Evolutionary conservation across 2,888 invertebrate species (phyloP).

Genomic region (Caenorhabditis sp.): DNA sequence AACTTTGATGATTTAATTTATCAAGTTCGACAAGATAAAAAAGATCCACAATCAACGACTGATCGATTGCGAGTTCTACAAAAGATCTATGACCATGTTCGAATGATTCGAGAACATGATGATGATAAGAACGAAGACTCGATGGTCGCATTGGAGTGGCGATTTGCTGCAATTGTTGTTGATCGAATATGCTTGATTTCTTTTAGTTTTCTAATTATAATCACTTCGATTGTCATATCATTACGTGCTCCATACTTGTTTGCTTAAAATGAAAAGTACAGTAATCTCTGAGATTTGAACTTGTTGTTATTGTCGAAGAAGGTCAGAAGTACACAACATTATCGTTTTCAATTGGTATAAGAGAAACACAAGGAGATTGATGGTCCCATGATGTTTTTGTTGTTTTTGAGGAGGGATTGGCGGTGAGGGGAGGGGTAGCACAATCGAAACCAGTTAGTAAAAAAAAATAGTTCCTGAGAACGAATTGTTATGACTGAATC

Average conservation of each 20-base stretch:
- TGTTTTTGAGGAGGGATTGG: too few species aligned
- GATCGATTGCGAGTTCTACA: conserved; percentile 56
- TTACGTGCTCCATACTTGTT: conserved; percentile 64
- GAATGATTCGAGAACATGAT: conserved; percentile 65
- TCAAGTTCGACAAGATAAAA: conserved; percentile 50
- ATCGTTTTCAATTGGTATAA: too few species aligned
- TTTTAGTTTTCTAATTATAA: conserved; percentile 55
- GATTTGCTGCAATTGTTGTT: conserved; percentile 65
- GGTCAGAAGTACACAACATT: too few species aligned
- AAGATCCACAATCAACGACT: background rate
- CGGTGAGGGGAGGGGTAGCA: too few species aligned
- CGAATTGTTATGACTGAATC: too few species aligned
- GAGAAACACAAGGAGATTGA: too few species aligned
- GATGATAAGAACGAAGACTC: conserved; percentile 63
- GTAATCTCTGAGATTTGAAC: too few species aligned
- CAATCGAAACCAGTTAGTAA: too few species aligned
- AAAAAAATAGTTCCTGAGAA: too few species aligned
- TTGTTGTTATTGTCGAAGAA: too few species aligned
- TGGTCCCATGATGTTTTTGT: too few species aligned
- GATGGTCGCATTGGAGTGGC: conserved; percentile 59
- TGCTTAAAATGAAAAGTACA: conserved; percentile 46
- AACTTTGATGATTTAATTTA: conserved; percentile 56
- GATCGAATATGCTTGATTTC: conserved; percentile 61
- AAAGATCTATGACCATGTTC: conserved; percentile 63
- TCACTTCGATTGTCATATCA: conserved; percentile 48